Base-by-base conservation (phyloP, 2,113 vertebrate genomes). In the Corythoichthys haematopterus region DNA sequence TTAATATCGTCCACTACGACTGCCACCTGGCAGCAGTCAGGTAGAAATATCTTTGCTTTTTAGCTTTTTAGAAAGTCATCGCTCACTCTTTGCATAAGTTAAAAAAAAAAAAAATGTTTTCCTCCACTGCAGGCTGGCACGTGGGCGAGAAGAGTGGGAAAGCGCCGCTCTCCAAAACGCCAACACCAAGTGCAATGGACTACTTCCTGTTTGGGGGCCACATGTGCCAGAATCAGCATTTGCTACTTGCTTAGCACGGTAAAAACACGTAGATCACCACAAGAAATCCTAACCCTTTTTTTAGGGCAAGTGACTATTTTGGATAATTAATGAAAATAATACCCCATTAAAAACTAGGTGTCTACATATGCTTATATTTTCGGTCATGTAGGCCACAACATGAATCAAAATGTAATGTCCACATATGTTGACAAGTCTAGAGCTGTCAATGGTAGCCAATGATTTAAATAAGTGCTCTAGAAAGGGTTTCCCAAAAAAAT, bases 1-100 rank as follows among this genome's bases (percentile, higher is more conserved):
- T 99, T 93, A 99, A 99, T 92, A 98, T 99, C n/a, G 96, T 99
- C 85, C 97, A 99, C 87, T 99, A 98, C 0, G 96, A 99, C 75
- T 98, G 97, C 73, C 97, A 99, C 83, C 90, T 99, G 56, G 97
- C 97, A 33, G 96, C 97, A 2, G 97, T 99, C 74, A 93, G 97
- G 96, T 99, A 85, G 0, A 64, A 15, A 13, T 37, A n/a, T 38
- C 14, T 2, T 40, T 58, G n/a, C 38, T 64, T 20, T 38, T 50
- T 36, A 62, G 20, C 20, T 28, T 28, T 28, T 28, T 28, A 28
- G 51, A 38, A 53, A 1, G 35, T 28, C 5, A 5, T 1, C 20
- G n/a, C 4, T n/a, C 9, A 60, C 14, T 53, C 9, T 56, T 1
- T 11, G 10, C 3, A 48, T 14, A 40, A 2, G 11, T 58, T 50